Evolutionary conservation across 2,888 invertebrate species (phyloP), one percentile per base, ranked within the genome.

Genomic region (Dysmachus trigonus): DNA sequence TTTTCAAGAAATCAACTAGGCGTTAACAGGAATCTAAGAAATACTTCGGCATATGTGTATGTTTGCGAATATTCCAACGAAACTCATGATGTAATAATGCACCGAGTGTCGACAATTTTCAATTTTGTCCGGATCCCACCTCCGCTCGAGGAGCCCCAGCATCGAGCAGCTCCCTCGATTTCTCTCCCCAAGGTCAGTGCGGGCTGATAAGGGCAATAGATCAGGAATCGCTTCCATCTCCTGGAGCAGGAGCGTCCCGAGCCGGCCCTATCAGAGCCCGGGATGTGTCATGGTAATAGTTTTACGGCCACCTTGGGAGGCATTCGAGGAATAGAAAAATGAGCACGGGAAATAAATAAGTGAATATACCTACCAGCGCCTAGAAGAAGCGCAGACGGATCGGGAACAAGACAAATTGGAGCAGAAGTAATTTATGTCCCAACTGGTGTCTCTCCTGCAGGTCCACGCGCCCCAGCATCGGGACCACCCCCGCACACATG

Each of bases 241-340:
- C 62, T 35, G 30, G 10, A 41, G 38, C 81, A 30, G 51, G 22
- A 30, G 51, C 47, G 15, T 41, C 41, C n/a, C n/a, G n/a, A n/a
- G n/a, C 38, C 41, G 35, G 76, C 35, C 27, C 30, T 51, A 47
- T 15, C 51, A 79, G 18, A 51, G 15, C 51, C 41, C 38, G 35
- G 18, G 73, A 86, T 74, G 86, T 86, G 83, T 86, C 85, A 86
- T 79, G 84, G 73, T 86, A 87, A 87, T 87, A 87, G 87, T 87
- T 87, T 87, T 87, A 87, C 86, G 76, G 62, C 38, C 85, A 85
- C 53, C 87, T 62, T 86, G 87, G 87, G 87, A 85, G 73, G 62
- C 73, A 87, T 87, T 84, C 72, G 79, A 33, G 33, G 82, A 82
- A 82, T 62, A 71, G 82, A 82, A 82, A 77, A 77, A 82, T 77